These are phyloP conservation scores for Cyclophora albipunctata DNA, from an alignment of 2,888 invertebrate species.

Conservation along the genomic window DNA sequence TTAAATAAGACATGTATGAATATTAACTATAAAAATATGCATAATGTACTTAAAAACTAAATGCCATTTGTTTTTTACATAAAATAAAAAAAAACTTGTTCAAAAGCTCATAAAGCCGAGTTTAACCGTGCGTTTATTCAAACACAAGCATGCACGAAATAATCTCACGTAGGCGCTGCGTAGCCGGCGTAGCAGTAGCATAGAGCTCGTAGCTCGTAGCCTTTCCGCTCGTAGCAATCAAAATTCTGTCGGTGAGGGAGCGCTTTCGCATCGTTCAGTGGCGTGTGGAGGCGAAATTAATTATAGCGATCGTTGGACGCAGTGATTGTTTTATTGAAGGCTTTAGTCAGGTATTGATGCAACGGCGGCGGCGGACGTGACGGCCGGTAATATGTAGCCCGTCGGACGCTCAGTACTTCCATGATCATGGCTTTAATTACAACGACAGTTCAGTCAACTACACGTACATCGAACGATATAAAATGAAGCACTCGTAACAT, in stretches of 20 bases:
- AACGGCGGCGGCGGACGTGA: conserved; percentile 1
- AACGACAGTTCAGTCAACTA: no score
- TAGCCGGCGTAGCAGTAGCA: conserved; percentile 14
- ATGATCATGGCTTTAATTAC: no score
- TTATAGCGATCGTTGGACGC: conserved; percentile 24
- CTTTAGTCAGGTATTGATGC: conserved; percentile 16
- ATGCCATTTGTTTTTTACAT: no score
- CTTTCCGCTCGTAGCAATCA: conserved; percentile 30
- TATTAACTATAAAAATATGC: no score
- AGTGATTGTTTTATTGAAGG: conserved; percentile 20
- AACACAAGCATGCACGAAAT: conserved; percentile 22
- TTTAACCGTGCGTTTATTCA: conserved; percentile 13
- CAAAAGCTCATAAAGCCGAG: no score
- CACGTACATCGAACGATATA: no score
- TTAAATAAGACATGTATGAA: no score
- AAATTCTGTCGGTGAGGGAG: conserved; percentile 41
- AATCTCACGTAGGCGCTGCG: conserved; percentile 19
- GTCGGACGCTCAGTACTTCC: no score
- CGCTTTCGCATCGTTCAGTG: conserved; percentile 41
- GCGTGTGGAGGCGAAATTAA: conserved; percentile 38
- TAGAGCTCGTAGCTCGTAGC: conserved; percentile 15
- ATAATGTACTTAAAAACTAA: no score
- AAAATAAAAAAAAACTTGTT: no score
- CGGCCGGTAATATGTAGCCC: conserved; percentile 4
- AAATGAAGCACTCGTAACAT: no score